Base-by-base conservation (phyloP, 2,888 invertebrate genomes). In the Chydorus sphaericus region DNA sequence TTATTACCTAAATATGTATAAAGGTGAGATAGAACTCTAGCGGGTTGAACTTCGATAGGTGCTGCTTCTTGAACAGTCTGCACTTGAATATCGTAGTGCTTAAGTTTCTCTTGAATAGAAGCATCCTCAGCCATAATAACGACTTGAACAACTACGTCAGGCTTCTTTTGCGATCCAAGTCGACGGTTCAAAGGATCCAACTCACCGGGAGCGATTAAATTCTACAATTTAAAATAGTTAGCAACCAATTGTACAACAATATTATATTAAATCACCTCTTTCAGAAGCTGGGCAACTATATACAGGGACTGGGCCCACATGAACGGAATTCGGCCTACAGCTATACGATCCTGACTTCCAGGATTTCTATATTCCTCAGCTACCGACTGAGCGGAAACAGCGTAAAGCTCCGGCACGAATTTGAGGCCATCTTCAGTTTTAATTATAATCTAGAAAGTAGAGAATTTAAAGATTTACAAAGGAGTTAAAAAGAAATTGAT, bases 241-340 rank as follows among this genome's bases (percentile, higher is more conserved):
- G 5, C 1, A n/a, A n/a, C 26, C 49, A 5, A 31, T 16, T 28
- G 48, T 7, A 39, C 36, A 55, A 52, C n/a, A 5, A 30, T 16
- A n/a, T 37, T 23, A 20, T 58, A 37, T 31, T 4, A 8, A 57
- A 65, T 68, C 71, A 90, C 92, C 77, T 94, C 94, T 74, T 90
- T 87, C 23, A 98, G 74, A 53, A 98, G 76, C 70, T 90, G 87
- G 55, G 92, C 92, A 58, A 98, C 75, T 65, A 98, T 91, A 67
- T 93, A 98, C 53, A 99, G 75, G 2, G 96, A 94, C 69, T 99
- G 98, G 0, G 90, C 97, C 98, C 98, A 98, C 70, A 96, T 80
- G 69, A 96, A 96, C 1, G 98, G 96, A 65, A 87, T 81, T 63
- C 91, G 81, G 1, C 97, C 97, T 39, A 88, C 76, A 3, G 90